Conservation (phyloP, 2,113 vertebrate genomes). For the Trachemys scripta region DNA sequence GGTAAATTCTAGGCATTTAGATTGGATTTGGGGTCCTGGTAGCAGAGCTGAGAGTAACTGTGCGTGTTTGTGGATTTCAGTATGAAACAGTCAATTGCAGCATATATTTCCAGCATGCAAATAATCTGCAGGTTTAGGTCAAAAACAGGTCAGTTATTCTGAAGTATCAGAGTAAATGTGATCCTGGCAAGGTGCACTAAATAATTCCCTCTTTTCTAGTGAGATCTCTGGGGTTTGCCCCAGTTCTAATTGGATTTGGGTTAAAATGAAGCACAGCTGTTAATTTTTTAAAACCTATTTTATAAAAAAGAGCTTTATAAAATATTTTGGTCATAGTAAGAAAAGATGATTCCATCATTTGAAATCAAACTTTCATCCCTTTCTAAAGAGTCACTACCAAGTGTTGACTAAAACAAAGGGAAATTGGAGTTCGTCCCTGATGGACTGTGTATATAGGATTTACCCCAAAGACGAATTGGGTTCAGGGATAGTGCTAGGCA, state of each 20-base stretch:
- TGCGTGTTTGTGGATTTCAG: constrained; percentile 18
- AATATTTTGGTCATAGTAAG: not conserved
- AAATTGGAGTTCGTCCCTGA: not conserved
- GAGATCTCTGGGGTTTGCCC: constrained; percentile 26
- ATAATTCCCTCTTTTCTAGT: constrained; percentile 18
- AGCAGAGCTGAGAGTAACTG: constrained; percentile 69
- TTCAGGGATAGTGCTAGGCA: not conserved
- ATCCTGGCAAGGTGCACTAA: constrained; percentile 26
- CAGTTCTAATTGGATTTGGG: constrained; percentile 51
- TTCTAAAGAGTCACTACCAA: not conserved
- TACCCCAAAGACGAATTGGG: not conserved
- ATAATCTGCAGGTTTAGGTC: constrained; percentile 61
- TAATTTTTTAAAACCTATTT: constrained; percentile 36
- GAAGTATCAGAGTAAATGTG: constrained; percentile 44
- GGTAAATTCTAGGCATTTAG: constrained; percentile 81
- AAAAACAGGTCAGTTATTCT: constrained; percentile 70
- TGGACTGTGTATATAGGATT: constrained; percentile 1
- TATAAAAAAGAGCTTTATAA: constrained; percentile 10
- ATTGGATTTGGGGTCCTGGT: constrained; percentile 78
- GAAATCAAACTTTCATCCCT: not conserved
- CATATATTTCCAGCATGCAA: constrained; percentile 23
- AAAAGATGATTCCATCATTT: not conserved
- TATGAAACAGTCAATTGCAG: constrained; percentile 26
- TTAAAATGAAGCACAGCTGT: constrained; percentile 23
- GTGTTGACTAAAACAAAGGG: not conserved